Evolutionary conservation across 2,113 vertebrate genomes (phyloP), one percentile per base, ranked within the genome.

Genomic region (Grantiella picta): DNA sequence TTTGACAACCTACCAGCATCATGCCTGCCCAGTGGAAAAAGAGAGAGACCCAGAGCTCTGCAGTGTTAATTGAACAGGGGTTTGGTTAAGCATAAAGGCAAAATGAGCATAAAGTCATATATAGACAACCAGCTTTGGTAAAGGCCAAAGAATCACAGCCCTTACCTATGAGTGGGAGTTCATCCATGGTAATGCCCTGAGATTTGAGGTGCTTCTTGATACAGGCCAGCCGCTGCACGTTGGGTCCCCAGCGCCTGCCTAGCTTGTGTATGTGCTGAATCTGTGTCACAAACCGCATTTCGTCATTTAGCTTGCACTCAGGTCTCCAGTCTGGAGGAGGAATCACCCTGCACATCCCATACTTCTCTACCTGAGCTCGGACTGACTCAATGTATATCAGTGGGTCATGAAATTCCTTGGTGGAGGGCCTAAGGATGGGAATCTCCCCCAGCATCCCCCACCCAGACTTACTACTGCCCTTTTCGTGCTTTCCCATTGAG

Each of bases 151-250:
- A 79, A 70, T 18, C 89, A 72, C 86, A 94, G 89, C 82, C 90
- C 99, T 99, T 96, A 99, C 99, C 99, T 96, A 99, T 99, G 97
- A 99, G 98, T 38, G 99, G 99, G 88, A 99, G 99, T 97, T 99
- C 99, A 20, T 99, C 99, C 99, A 99, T 99, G 97, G 98, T 98
- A 98, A 99, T 99, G 99, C 99, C 99, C 99, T 99, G 99, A 99
- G 99, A 99, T 99, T 98, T 99, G 98, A 99, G 99, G 98, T 99
- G 99, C 98, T 99, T 99, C 98, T 99, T 99, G 97, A 99, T 99
- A 98, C 99, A 99, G 98, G 99, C 99, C 96, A 99, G 98, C 87
- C 98, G 99, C 98, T 99, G 99, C 97, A 99, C 99, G 52, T 99
- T 99, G 98, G 99, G 99, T 86, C 99, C 99, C 99, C 99, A 99